Evolutionary conservation across 2,113 vertebrate genomes (phyloP), one percentile per base, ranked within the genome.

Genomic region (Rattus rattus): DNA sequence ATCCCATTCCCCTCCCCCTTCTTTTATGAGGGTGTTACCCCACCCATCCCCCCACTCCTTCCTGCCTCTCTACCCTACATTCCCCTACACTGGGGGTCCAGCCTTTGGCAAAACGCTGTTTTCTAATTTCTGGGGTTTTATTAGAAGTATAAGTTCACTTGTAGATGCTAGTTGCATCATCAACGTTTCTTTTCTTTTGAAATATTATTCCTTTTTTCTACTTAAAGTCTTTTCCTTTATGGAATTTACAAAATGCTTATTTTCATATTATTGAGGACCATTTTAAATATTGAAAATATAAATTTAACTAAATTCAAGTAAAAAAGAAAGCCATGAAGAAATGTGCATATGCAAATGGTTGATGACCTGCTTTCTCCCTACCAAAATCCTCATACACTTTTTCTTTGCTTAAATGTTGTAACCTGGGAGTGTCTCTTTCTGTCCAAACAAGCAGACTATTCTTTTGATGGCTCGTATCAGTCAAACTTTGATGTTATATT

Each of bases 251-350:
- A 88, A 90, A 90, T 90, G 76, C 73, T 84, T 83, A n/a, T 33
- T 49, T 73, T 59, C 39, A 0, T 90, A 75, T 83, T 94, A 92
- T 22, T 54, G 26, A 94, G 11, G 14, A 72, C 81, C 17, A 13
- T 87, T 96, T 93, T 69, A 95, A 36, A 69, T 92, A 73, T 13
- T 22, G n/a, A 89, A 75, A 47, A 76, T 54, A 90, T 43, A 96
- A 77, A 72, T 81, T 91, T 67, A 83, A 89, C 59, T 14, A 39
- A 77, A 1, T 43, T 79, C 81, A 28, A 87, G 9, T 7, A 86
- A 76, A 95, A 77, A 77, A 89, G 16, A 33, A 80, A 72, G n/a
- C 22, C 24, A n/a, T 67, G 69, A 84, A 14, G 4, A 61, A 61
- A 26, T 72, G 4, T 22, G 11, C 49, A 63, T 11, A 75, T 93